These are phyloP conservation scores for Bambusicola thoracicus DNA, from an alignment of 2,113 vertebrate genomes.

Conservation along the genomic window DNA sequence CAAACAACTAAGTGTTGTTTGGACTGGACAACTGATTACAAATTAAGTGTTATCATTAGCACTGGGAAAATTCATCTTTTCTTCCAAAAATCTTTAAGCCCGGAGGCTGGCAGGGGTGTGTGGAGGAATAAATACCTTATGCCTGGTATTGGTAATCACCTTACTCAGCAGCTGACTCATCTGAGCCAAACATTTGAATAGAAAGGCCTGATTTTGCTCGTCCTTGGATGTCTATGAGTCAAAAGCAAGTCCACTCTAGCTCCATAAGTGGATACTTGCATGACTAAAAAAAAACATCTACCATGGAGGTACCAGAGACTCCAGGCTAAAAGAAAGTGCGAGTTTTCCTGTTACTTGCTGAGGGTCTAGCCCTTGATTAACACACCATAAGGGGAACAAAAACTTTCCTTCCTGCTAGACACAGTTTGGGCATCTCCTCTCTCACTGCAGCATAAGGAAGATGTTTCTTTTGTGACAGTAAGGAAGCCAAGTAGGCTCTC, in stretches of 20 bases:
- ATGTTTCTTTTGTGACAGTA: neutral
- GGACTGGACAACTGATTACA: neutral
- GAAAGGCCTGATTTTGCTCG: neutral
- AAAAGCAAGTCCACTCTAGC: neutral
- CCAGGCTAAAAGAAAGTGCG: neutral
- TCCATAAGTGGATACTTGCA: neutral
- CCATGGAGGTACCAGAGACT: neutral
- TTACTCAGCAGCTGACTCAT: neutral
- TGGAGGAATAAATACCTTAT: neutral
- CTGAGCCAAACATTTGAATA: neutral
- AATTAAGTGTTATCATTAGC: neutral
- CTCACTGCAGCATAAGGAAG: neutral
- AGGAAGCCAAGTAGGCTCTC: neutral
- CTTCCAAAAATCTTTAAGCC: neutral
- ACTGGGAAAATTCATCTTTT: neutral
- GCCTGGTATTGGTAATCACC: neutral
- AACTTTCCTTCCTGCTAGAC: neutral
- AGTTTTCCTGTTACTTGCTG: neutral
- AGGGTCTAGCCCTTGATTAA: neutral
- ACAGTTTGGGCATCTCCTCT: neutral
- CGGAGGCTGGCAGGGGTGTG: neutral
- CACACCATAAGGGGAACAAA: neutral
- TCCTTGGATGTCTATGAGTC: neutral
- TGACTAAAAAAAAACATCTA: neutral
- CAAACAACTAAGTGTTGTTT: neutral